Conservation (phyloP, 2,888 invertebrate genomes). For the Drosophila silvestris region DNA sequence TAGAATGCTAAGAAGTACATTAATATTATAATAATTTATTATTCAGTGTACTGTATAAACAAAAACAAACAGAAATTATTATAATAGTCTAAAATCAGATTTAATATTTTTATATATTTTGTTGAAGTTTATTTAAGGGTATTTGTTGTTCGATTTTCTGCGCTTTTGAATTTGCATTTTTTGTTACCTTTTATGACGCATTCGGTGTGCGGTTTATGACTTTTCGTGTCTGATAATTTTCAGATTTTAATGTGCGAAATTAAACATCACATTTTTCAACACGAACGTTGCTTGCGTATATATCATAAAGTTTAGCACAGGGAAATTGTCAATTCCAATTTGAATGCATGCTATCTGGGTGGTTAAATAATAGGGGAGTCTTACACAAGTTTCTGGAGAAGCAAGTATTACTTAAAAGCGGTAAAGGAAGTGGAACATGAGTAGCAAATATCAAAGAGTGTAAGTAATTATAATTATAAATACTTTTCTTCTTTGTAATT, state of each 20-base stretch:
- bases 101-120: not conserved
- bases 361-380: not conserved
- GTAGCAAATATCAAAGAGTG: not conserved
- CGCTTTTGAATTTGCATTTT: not conserved
- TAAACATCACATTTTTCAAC: slow-evolving; percentile 85
- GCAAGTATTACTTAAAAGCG: not conserved
- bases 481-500: not conserved
- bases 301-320: slow-evolving; percentile 53
- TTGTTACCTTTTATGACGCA: slow-evolving; percentile 52
- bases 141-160: not conserved
- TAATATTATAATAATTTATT: not conserved
- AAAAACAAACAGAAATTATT: accelerated
- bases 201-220: slow-evolving; percentile 82
- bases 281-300: slow-evolving; percentile 70
- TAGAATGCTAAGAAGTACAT: not conserved
- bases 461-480: not conserved
- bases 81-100: not conserved
- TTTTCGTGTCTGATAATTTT: slow-evolving; percentile 83
- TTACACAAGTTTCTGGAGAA: not conserved
- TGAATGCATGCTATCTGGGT: not conserved
- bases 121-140: slow-evolving; percentile 13
- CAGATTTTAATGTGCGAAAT: slow-evolving; percentile 84
- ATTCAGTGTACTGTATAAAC: not conserved
- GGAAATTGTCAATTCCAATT: slow-evolving; percentile 14
- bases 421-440: not conserved